Evolutionary conservation across 2,888 invertebrate species (phyloP), one percentile per base, ranked within the genome.

Genomic region (Spatulosminthurus flaviceps): DNA sequence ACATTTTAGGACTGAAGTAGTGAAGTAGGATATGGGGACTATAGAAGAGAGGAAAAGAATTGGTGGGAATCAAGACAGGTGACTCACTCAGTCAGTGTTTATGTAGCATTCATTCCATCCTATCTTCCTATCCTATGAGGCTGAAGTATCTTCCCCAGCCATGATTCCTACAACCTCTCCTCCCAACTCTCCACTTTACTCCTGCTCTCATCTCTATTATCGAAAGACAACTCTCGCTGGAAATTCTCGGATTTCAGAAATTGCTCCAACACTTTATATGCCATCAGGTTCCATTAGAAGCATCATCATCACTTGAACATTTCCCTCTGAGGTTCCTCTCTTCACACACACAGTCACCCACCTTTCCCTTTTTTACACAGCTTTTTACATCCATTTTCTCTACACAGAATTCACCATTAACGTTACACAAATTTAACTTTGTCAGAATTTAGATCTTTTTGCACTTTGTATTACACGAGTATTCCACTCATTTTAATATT

Each of bases 61-160:
- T 69, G 77, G 75, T 82, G 82, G 82, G 82, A 82, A 82, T 72
- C 21, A 74, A 69, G 41, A 75, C 82, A 82, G 82, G 82, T 82
- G 82, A 80, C 78, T 77, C 60, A 67, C 77, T 69, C 34, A 64
- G 64, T 64, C 51, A 66, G 51, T 81, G 77, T 81, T 81, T 81
- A 81, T 81, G 77, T 81, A 79, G 79, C 78, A 70, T 77, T 42
- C 64, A 72, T 77, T 80, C 73, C 80, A 72, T 29, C 61, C 67
- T 73, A 69, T 74, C 75, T 34, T 75, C 43, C 67, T 74, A 70
- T 78, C 77, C 79, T 64, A 72, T 81, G n/a, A 42, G n/a, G 34
- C 66, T 16, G 29, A 64, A 77, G 64, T 28, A 19, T 28, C 26
- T 51, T 19, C 77, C 7, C 51, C 71, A 43, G 42, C 72, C 43